Percentiles rank a stretch among this genome's conserved stretches.
Evolutionary conservation across 2,113 vertebrate species (phyloP).

Genomic region (Coturnix japonica): DNA sequence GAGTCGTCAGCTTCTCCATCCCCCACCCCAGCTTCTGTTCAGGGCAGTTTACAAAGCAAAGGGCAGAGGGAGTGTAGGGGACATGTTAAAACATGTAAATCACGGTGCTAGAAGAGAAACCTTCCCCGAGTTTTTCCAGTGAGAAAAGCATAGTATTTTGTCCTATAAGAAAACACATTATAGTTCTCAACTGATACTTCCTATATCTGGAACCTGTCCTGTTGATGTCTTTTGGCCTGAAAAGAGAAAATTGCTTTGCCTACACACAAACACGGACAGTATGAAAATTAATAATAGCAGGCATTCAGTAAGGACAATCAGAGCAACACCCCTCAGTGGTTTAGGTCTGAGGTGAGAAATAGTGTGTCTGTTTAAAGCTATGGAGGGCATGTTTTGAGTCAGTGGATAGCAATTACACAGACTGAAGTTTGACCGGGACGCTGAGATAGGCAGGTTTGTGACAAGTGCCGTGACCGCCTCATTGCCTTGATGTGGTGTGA

Average conservation of each 20-base stretch:
- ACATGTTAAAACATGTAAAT: neutral
- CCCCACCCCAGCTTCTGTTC: accelerated
- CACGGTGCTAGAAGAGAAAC: neutral
- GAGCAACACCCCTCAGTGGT: neutral
- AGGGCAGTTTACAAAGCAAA: neutral
- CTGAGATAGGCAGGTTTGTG: neutral
- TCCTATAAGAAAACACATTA: neutral
- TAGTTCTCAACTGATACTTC: neutral
- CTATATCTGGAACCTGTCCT: neutral
- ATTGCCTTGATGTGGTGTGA: neutral
- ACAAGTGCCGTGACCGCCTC: neutral
- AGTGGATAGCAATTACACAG: neutral
- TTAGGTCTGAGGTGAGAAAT: neutral
- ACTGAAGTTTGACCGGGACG: neutral
- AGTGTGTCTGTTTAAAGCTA: neutral
- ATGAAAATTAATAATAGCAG: neutral
- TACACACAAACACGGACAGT: neutral
- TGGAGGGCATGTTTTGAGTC: neutral
- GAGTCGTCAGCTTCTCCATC: neutral
- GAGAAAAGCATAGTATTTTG: no score
- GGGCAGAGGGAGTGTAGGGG: accelerated
- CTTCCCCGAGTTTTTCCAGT: neutral
- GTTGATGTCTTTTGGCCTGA: neutral
- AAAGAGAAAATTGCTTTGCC: neutral
- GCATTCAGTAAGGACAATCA: neutral